Evolutionary conservation across 2,797 vertebrate genomes (phyloP), one percentile per base, ranked within the genome.

Genomic region (Allobates femoralis): DNA sequence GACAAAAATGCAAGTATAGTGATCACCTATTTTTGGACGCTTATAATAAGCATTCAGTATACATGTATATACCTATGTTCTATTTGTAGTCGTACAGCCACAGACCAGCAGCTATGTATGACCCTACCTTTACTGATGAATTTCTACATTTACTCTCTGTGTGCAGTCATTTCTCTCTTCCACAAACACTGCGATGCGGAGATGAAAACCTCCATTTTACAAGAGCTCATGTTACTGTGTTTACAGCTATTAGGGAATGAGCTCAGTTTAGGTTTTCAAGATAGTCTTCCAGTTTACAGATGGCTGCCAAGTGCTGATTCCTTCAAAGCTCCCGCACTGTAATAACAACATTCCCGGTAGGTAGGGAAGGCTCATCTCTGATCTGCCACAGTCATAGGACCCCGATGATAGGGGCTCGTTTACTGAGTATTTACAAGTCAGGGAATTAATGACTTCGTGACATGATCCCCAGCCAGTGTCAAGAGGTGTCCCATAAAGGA

Each of bases 221-320:
- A 34, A 56, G 30, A 21, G 18, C 10, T 56, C 30, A 56, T 32
- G 7, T 53, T 77, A 21, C 41, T 15, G 23, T 32, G 8, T 56
- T 77, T 21, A 34, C 11, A 23, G 51, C 75, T 11, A 55, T 77
- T 77, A 77, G 11, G 8, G 75, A 26, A 75, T 75, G 51, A 75
- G 28, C 30, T 53, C 26, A 53, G 50, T 55, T 76, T 55, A 76
- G 30, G 15, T 30, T 76, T 76, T 56, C n/a, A 3, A 37, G 75
- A 32, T 23, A 37, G 15, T 53, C 37, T 78, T 60, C 37, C 53
- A n/a, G 76, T 60, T 78, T 60, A 58, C 53, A 58, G 58, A 60
- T 78, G 32, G 32, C 56, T 62, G 55, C 77, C 77, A 62, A 79
- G 56, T 11, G 56, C 23, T 60, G 60, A 79, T 58, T 78, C 76